Conservation (phyloP, 1,140 invertebrate genomes). For the Spodoptera litura region DNA sequence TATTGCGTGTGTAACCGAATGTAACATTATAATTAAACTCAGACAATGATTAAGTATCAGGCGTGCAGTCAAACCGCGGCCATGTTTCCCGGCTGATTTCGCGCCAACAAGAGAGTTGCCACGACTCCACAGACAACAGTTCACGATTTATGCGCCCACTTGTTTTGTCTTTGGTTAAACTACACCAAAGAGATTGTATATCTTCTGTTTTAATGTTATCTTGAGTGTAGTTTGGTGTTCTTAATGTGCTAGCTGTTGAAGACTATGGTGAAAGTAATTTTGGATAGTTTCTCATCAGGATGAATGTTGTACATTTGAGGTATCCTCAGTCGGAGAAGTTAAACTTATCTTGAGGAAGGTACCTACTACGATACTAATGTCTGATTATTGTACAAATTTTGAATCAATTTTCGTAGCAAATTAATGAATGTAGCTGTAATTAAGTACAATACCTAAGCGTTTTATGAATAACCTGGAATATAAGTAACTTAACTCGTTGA, state of each 20-base stretch:
- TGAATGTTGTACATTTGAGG: not conserved
- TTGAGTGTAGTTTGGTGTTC: constrained; percentile 38
- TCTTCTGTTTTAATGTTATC: constrained; percentile 44
- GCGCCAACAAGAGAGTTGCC: constrained; percentile 42
- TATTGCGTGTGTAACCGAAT: not conserved
- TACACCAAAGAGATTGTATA: constrained; percentile 47
- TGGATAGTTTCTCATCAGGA: constrained; percentile 23
- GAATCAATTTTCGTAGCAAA: too few relatives aligned
- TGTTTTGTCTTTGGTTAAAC: constrained; percentile 47
- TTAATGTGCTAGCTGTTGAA: constrained; percentile 30
- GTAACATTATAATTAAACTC: constrained; percentile 21
- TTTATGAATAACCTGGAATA: too few relatives aligned
- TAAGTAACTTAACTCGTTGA: too few relatives aligned
- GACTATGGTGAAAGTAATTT: constrained; percentile 12
- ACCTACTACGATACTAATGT: too few relatives aligned
- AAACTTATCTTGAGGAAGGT: too few relatives aligned
- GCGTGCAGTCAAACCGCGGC: constrained; percentile 7
- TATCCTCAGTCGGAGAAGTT: too few relatives aligned
- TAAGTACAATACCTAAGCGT: too few relatives aligned
- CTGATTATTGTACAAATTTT: too few relatives aligned
- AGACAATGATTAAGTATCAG: constrained; percentile 15
- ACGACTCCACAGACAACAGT: constrained; percentile 26
- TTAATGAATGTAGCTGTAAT: too few relatives aligned
- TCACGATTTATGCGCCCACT: constrained; percentile 44
- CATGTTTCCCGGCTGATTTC: constrained; percentile 38